Evolutionary conservation across 2,113 vertebrate genomes (phyloP).

Genomic region (Nematolebias whitei): DNA sequence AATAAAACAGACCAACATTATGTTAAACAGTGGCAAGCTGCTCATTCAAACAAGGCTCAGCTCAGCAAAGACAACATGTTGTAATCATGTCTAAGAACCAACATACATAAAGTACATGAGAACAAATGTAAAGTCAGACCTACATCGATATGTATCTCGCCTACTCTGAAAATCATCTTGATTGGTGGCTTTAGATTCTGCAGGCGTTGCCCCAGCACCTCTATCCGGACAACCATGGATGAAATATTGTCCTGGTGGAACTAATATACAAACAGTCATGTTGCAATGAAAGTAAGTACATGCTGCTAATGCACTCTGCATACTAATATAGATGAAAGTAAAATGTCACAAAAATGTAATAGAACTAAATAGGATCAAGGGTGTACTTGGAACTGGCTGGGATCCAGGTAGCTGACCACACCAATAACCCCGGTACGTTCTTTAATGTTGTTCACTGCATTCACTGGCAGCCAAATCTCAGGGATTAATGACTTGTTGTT

Average conservation of each 20-base stretch:
- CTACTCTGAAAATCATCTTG: constrained; percentile 45
- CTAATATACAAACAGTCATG: constrained; percentile 25
- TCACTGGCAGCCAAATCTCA: constrained; percentile 46
- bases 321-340: not conserved
- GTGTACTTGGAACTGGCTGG: constrained; percentile 52
- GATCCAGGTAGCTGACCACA: constrained; percentile 50
- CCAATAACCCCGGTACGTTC: constrained; percentile 19
- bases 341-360: not conserved
- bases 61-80: not conserved
- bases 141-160: not conserved
- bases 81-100: too few species aligned
- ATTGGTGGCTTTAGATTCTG: constrained; percentile 17
- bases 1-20: not conserved
- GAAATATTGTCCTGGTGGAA: not conserved
- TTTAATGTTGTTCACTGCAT: constrained; percentile 17
- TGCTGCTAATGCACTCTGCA: not conserved
- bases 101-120: not conserved
- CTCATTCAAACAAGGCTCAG: rapidly evolving
- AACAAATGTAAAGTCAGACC: not conserved
- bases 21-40: not conserved
- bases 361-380: rapidly evolving
- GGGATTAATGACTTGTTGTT: not conserved
- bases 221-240: constrained; percentile 61
- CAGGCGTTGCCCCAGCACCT: constrained; percentile 10
- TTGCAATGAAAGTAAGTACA: not conserved